Evolutionary conservation across 1,140 invertebrate genomes (phyloP).

Genomic region (Tenebrio molitor): DNA sequence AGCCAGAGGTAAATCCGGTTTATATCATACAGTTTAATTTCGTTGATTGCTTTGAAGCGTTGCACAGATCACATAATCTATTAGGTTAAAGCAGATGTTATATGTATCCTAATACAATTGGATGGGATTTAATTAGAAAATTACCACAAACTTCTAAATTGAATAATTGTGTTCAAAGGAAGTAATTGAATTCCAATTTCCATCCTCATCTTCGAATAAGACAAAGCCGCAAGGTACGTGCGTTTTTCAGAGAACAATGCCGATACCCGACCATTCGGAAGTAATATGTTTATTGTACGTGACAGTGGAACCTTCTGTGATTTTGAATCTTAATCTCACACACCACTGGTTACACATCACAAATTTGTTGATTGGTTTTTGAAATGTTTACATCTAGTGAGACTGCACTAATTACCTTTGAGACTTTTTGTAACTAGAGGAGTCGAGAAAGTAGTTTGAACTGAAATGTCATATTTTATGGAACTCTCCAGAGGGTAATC

Average conservation of each 20-base stretch:
- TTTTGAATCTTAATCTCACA: neutral
- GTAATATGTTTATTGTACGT: too few species aligned
- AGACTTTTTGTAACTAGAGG: too few species aligned
- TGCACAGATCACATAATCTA: constrained; percentile 8
- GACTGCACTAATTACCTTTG: too few species aligned
- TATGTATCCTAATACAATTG: neutral
- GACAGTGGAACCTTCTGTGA: too few species aligned
- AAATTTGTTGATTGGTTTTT: neutral
- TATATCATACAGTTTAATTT: constrained; percentile 14
- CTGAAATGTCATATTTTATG: too few species aligned
- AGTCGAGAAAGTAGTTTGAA: too few species aligned
- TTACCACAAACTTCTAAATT: constrained; percentile 12
- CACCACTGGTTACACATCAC: neutral
- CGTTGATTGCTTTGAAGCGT: constrained; percentile 11
- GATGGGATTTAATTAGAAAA: constrained; percentile 16
- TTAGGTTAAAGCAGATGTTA: constrained; percentile 12
- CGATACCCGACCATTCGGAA: too few species aligned
- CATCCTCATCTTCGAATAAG: neutral
- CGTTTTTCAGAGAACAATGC: neutral
- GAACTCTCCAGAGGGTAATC: too few species aligned
- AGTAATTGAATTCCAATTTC: constrained; percentile 13
- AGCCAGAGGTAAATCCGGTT: neutral
- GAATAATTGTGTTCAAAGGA: constrained; percentile 25
- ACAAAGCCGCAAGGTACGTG: neutral
- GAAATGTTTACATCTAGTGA: neutral